Percentiles rank a stretch among this genome's conserved stretches.
Evolutionary conservation across 2,888 invertebrate genomes (phyloP).

Genomic region (Epinotia ramella): DNA sequence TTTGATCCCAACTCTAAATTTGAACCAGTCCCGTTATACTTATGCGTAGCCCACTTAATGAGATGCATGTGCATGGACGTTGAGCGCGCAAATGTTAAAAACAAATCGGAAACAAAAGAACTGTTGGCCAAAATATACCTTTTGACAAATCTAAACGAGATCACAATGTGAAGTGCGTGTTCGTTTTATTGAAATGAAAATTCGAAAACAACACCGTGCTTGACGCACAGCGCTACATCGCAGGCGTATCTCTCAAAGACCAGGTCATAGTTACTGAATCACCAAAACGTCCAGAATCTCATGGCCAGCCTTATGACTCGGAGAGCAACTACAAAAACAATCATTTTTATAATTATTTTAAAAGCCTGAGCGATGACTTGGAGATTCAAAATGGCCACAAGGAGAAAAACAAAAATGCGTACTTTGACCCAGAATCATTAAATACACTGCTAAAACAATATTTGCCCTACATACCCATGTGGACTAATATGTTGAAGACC

Average conservation of each 20-base stretch:
- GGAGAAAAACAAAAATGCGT: not conserved
- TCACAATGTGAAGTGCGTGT: not conserved
- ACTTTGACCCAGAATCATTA: not conserved
- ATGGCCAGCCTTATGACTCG: not conserved
- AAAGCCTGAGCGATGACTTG: not conserved
- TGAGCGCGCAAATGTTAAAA: not conserved
- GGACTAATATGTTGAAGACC: not conserved
- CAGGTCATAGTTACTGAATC: not conserved
- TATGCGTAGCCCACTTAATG: not conserved
- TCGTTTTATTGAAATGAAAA: not conserved
- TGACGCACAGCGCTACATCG: not conserved
- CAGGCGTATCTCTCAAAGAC: not conserved
- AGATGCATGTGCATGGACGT: slow-evolving; percentile 2
- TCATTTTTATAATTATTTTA: not conserved
- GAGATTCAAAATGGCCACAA: not conserved
- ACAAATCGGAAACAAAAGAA: not conserved
- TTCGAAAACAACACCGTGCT: not conserved
- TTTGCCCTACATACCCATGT: not conserved
- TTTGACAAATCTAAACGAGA: not conserved
- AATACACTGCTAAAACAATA: not conserved
- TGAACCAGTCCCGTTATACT: not conserved
- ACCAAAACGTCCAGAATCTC: not conserved
- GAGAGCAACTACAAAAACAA: not conserved
- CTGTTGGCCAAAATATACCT: too few relatives aligned
- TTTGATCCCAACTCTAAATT: not conserved